A percentile compares a stretch with the other conserved stretches of the same genome.
These are phyloP conservation scores for Denticeps clupeoides DNA, from an alignment of 2,797 vertebrate genomes.

Conservation along the genomic window DNA sequence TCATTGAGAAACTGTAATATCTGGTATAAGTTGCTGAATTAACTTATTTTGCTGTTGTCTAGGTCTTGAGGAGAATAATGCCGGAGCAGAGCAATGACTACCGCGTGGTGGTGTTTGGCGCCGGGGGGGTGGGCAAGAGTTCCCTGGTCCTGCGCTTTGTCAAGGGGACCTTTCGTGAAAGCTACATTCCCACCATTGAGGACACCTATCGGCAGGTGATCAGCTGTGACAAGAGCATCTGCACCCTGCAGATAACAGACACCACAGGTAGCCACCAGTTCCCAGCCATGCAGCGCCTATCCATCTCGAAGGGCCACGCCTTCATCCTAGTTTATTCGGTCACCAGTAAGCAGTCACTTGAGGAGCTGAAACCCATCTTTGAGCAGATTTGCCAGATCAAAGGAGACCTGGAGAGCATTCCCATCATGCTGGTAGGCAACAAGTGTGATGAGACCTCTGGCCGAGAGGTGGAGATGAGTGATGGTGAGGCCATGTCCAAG, in stretches of 20 bases:
- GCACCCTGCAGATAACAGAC: constrained; percentile 93
- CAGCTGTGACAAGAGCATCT: constrained; percentile 95
- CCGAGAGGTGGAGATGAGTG: constrained; percentile 80
- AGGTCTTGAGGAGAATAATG: constrained; percentile 54
- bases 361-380: constrained; percentile 91
- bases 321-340: constrained; percentile 92
- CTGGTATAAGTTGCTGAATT: neutral
- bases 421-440: constrained; percentile 96
- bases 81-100: constrained; percentile 96
- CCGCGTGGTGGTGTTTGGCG: constrained; percentile 91
- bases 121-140: constrained; percentile 92
- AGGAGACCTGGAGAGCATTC: constrained; percentile 84
- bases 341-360: constrained; percentile 88
- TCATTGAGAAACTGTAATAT: too few species aligned
- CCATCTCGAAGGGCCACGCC: constrained; percentile 93
- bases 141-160: constrained; percentile 92
- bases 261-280: constrained; percentile 95
- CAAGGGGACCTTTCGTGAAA: constrained; percentile 91
- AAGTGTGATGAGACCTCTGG: constrained; percentile 89
- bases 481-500: constrained; percentile 83
- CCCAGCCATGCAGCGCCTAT: constrained; percentile 92
- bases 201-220: constrained; percentile 97
- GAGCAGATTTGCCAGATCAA: constrained; percentile 92
- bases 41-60: neutral
- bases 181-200: constrained; percentile 95